Evolutionary conservation across 2,113 vertebrate genomes (phyloP).

Genomic region (Pomatostomus ruficeps): DNA sequence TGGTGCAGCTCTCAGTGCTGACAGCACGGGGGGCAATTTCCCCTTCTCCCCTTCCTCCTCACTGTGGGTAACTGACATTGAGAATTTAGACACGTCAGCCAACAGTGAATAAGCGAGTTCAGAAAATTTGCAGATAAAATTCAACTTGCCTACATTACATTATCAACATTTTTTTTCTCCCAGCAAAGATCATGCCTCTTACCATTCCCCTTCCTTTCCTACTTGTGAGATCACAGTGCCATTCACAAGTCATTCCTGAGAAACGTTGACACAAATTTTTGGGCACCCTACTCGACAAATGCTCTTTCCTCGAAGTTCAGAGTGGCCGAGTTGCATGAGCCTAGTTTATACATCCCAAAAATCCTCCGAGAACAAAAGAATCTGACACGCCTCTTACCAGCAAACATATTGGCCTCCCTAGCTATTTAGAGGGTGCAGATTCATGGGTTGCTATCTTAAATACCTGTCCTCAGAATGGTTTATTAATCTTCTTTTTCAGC

Average conservation of each 20-base stretch:
- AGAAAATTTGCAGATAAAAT: background rate
- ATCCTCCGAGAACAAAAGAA: background rate
- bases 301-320: background rate
- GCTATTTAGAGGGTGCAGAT: background rate
- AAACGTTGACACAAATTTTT: background rate
- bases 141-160: background rate
- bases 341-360: background rate
- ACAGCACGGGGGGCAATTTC: background rate
- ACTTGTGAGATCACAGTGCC: background rate
- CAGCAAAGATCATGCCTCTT: background rate
- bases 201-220: background rate
- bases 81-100: background rate
- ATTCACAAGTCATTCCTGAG: background rate
- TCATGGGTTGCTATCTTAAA: background rate
- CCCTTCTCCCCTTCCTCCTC: background rate
- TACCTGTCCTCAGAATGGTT: background rate
- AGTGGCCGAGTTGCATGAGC: background rate
- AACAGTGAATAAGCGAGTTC: background rate
- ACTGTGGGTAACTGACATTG: background rate
- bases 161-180: background rate
- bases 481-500: slow-evolving; percentile 6
- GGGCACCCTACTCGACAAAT: background rate
- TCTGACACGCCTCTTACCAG: background rate
- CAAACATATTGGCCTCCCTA: background rate
- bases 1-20: background rate